These are phyloP conservation scores for Liparis tanakae DNA, from an alignment of 2,797 vertebrate species.

Conservation along the genomic window DNA sequence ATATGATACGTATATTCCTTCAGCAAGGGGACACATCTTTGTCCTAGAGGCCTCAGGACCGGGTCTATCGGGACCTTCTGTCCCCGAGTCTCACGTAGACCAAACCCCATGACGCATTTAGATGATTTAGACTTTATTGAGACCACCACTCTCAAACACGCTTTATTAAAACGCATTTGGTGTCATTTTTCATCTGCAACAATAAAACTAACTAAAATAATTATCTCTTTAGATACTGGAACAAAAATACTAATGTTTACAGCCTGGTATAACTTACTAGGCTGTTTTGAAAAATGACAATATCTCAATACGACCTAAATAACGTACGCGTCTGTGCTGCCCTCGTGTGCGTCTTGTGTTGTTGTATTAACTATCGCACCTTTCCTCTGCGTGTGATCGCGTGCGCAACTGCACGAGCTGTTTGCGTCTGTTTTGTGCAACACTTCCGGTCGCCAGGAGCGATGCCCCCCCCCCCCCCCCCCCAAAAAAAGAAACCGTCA, in stretches of 20 bases:
- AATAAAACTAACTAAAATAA: too few species aligned
- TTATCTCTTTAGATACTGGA: not conserved
- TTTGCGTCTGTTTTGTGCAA: not conserved
- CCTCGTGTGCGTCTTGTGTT: not conserved
- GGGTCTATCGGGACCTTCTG: too few species aligned
- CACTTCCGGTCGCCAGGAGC: conserved; percentile 13
- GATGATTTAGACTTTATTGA: too few species aligned
- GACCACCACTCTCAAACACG: too few species aligned
- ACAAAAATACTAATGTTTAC: not conserved
- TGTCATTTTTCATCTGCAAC: too few species aligned
- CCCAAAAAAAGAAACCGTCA: not conserved
- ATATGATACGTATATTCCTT: too few species aligned
- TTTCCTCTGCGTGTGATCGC: not conserved
- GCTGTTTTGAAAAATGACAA: not conserved
- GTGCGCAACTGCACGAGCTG: not conserved
- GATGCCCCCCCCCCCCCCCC: not conserved
- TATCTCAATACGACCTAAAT: not conserved
- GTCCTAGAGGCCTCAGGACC: too few species aligned
- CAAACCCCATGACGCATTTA: too few species aligned
- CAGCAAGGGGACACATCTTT: too few species aligned
- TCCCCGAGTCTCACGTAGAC: too few species aligned
- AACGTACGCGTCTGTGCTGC: not conserved
- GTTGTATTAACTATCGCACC: not conserved
- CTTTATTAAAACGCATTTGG: too few species aligned
- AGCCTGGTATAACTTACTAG: not conserved